Evolutionary conservation across 2,888 invertebrate species (phyloP).

Genomic region (Hypsopygia costalis): DNA sequence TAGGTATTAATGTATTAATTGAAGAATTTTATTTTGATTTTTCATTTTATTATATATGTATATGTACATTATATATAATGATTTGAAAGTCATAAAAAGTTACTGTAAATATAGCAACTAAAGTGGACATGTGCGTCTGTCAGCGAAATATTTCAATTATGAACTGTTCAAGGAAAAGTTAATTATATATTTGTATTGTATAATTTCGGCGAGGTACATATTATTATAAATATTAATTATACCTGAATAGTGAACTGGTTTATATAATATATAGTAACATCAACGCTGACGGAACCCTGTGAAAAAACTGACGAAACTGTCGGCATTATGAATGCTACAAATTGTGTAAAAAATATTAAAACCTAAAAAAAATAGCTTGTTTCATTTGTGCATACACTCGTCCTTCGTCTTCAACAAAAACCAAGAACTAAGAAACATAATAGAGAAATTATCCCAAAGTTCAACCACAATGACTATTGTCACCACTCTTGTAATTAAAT

Average conservation of each 20-base stretch:
- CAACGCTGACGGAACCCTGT: constrained; percentile 56
- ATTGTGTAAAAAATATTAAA: constrained; percentile 82
- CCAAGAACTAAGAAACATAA: no score
- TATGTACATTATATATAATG: constrained; percentile 74
- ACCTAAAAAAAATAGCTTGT: constrained; percentile 72
- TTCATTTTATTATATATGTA: constrained; percentile 74
- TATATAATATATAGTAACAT: constrained; percentile 43
- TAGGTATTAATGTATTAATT: constrained; percentile 79
- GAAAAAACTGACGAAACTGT: constrained; percentile 53
- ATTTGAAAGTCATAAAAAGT: constrained; percentile 73
- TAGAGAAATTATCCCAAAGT: no score
- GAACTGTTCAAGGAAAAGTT: constrained; percentile 37
- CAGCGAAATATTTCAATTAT: constrained; percentile 53
- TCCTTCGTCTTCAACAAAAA: not conserved
- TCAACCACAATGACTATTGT: no score
- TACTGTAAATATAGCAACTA: constrained; percentile 76
- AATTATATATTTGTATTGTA: constrained; percentile 75
- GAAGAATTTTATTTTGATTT: constrained; percentile 79
- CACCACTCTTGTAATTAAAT: no score
- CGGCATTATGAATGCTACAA: constrained; percentile 82
- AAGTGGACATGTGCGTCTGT: constrained; percentile 55
- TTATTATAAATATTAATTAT: constrained; percentile 42
- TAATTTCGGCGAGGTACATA: constrained; percentile 57
- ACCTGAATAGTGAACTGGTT: constrained; percentile 50
- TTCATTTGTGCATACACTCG: constrained; percentile 44